phyloP scores from a whole-genome alignment of 2,888 invertebrate genomes.

The Atethmia centrago region DNA sequence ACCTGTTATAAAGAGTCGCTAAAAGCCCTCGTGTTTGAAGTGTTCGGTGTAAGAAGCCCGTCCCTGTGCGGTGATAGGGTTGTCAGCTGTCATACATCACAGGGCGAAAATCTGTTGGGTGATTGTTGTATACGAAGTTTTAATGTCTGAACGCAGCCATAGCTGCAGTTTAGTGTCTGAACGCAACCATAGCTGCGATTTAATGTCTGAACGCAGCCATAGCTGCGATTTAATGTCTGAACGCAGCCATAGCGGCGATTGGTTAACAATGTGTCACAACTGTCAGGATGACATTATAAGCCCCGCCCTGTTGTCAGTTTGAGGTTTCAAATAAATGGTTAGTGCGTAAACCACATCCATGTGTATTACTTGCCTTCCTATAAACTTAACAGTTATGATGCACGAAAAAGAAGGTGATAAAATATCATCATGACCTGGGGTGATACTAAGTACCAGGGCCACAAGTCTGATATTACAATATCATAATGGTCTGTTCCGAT shows the following conservation, averaged over 20 bases:
- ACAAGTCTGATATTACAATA: too few species aligned
- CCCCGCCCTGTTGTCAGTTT: neutral
- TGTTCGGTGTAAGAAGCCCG: slow-evolving; percentile 19
- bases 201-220: neutral
- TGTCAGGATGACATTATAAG: neutral
- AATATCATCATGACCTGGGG: neutral
- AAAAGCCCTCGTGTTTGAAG: slow-evolving; percentile 60
- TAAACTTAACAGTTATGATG: neutral
- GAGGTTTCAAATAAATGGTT: neutral
- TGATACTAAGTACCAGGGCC: neutral
- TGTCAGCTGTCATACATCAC: neutral
- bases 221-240: too few species aligned
- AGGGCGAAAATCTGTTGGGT: neutral
- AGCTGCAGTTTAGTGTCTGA: too few species aligned
- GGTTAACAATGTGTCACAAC: neutral
- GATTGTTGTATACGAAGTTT: neutral
- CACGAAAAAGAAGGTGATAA: neutral
- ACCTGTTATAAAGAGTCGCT: slow-evolving; percentile 54
- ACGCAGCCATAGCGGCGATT: neutral
- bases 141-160: neutral
- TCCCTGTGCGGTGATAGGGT: slow-evolving; percentile 31
- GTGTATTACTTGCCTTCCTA: too few species aligned
- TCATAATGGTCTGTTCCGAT: too few species aligned
- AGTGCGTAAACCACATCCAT: neutral
- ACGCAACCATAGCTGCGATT: too few species aligned